A percentile compares a stretch with the other conserved stretches of the same genome.
Conservation (phyloP, 2,797 vertebrate genomes). For the Sebastes melanostomus region DNA sequence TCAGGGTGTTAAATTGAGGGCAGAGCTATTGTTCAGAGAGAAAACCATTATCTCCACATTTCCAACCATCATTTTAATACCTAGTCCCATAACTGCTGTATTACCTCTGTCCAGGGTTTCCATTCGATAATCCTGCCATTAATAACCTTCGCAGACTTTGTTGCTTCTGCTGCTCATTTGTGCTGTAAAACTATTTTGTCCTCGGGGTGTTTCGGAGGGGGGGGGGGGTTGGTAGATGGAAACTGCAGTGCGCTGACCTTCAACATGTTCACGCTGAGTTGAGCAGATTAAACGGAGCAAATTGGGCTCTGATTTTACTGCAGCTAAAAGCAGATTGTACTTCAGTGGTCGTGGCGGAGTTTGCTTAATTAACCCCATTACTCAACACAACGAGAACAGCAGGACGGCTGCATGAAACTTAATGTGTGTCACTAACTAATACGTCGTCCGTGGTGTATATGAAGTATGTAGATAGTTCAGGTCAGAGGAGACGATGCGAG, state of each 20-base stretch:
- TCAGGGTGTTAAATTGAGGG: slow-evolving; percentile 45
- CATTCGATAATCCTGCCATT: slow-evolving; percentile 53
- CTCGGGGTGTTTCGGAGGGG: slow-evolving; percentile 15
- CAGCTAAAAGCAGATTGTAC: slow-evolving; percentile 27
- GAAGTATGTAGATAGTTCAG: not conserved
- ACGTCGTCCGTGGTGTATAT: not conserved
- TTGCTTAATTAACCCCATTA: slow-evolving; percentile 30
- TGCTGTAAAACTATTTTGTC: slow-evolving; percentile 39
- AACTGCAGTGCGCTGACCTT: slow-evolving; percentile 42
- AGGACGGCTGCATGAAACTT: not conserved
- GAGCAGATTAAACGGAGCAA: slow-evolving; percentile 50
- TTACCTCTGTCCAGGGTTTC: slow-evolving; percentile 22
- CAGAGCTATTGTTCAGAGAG: slow-evolving; percentile 48
- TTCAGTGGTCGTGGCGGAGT: slow-evolving; percentile 7
- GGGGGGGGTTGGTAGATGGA: not conserved
- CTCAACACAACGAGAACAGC: not conserved
- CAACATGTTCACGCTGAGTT: slow-evolving; percentile 37
- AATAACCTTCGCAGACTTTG: slow-evolving; percentile 38
- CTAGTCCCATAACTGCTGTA: slow-evolving; percentile 31
- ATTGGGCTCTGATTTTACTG: slow-evolving; percentile 23
- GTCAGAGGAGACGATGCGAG: not conserved
- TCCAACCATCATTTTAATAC: slow-evolving; percentile 45
- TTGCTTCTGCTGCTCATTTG: slow-evolving; percentile 40
- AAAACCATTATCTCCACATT: slow-evolving; percentile 58
- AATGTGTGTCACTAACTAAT: not conserved